Evolutionary conservation across 2,113 vertebrate species (phyloP).

Genomic region (Sinocyclocheilus maitianheensis): DNA sequence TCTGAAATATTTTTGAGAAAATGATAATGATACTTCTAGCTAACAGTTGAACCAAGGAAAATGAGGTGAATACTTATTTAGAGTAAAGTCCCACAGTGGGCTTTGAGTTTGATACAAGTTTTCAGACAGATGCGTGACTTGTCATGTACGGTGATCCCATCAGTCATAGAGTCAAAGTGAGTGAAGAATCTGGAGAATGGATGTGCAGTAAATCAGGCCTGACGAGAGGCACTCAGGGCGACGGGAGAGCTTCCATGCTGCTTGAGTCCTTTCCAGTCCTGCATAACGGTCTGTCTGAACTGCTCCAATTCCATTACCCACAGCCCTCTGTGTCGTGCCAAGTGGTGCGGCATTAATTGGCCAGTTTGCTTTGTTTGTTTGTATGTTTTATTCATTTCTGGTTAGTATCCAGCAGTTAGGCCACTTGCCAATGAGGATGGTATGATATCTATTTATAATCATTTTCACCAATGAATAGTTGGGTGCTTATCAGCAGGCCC

Average conservation of each 20-base stretch:
- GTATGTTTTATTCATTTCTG: conserved; percentile 23
- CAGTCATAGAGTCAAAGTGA: neutral
- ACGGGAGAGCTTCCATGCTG: conserved; percentile 9
- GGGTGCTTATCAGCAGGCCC: neutral
- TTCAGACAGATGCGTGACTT: conserved; percentile 20
- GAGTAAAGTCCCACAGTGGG: conserved; percentile 6
- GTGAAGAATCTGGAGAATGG: conserved; percentile 1
- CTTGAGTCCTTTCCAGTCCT: conserved; percentile 15
- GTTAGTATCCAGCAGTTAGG: conserved; percentile 5
- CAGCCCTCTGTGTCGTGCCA: neutral
- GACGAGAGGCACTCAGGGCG: conserved; percentile 17
- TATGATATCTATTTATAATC: conserved; percentile 7
- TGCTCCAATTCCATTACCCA: conserved; percentile 29
- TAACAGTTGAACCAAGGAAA: neutral
- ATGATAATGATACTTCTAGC: conserved; percentile 1
- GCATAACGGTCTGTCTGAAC: conserved; percentile 8
- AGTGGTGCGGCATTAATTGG: conserved; percentile 2
- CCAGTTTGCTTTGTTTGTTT: conserved; percentile 41
- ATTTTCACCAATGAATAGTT: neutral
- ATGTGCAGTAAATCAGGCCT: conserved; percentile 5
- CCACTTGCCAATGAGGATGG: neutral
- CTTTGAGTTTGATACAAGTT: neutral
- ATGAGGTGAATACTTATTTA: conserved; percentile 4
- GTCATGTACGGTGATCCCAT: conserved; percentile 31
- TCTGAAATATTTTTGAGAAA: neutral